A percentile compares a stretch with the other conserved stretches of the same genome.
Conservation (phyloP, 2,797 vertebrate genomes). For the Protonibea diacanthus region DNA sequence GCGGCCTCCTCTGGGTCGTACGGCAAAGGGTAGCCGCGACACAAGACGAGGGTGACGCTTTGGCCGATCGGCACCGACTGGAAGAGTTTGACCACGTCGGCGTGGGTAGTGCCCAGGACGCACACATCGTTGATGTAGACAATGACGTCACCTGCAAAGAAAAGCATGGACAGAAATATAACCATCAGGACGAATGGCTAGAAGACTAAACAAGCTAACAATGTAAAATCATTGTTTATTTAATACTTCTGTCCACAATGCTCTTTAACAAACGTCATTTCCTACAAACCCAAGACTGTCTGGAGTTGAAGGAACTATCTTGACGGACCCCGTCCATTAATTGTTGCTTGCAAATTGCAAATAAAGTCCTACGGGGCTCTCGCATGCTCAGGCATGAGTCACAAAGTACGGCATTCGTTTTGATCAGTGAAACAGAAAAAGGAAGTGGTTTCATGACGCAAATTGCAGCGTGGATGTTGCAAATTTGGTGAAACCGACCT, state of each 20-base stretch:
- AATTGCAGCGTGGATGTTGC: neutral
- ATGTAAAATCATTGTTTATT: neutral
- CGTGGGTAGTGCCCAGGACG: slow-evolving; percentile 97
- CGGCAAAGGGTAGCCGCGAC: slow-evolving; percentile 96
- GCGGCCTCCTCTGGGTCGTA: slow-evolving; percentile 94
- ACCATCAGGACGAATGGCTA: neutral
- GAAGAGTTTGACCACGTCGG: slow-evolving; percentile 98
- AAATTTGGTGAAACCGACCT: neutral
- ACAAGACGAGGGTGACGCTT: slow-evolving; percentile 95
- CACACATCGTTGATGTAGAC: slow-evolving; percentile 99
- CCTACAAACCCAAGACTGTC: neutral
- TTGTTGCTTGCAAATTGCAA: neutral
- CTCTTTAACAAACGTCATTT: neutral
- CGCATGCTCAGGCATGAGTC: neutral
- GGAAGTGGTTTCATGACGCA: neutral
- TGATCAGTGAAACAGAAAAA: neutral
- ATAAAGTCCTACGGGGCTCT: neutral
- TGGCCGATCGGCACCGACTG: slow-evolving; percentile 98
- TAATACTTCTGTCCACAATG: neutral
- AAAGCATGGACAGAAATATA: neutral
- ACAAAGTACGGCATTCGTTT: neutral
- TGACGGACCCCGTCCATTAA: neutral
- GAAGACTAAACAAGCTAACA: neutral
- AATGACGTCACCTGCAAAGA: slow-evolving; percentile 93
- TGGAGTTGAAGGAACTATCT: neutral